These are phyloP conservation scores for Cyprinodon brontotheroides DNA, from an alignment of 2,113 vertebrate species.

Conservation along the genomic window DNA sequence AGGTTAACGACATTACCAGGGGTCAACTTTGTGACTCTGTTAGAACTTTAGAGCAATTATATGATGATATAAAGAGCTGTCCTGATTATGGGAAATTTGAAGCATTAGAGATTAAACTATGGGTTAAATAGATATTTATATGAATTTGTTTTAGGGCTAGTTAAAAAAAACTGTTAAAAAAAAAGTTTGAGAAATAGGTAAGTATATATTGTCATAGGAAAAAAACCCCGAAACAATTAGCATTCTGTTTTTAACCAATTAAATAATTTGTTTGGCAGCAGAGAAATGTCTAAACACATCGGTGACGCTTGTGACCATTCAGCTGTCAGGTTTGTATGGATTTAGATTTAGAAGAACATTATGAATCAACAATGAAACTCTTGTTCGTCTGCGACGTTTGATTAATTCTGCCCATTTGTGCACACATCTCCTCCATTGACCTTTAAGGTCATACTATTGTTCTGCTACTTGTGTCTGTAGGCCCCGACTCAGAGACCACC, in stretches of 20 bases:
- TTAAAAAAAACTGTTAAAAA: too few species aligned
- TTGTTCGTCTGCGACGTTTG: conserved; percentile 19
- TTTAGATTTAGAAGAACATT: conserved; percentile 7
- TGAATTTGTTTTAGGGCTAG: neutral
- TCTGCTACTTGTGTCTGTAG: conserved; percentile 37
- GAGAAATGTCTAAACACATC: neutral
- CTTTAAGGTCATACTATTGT: conserved; percentile 46
- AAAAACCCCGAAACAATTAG: neutral
- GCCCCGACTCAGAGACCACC: conserved; percentile 47
- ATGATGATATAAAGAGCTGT: neutral
- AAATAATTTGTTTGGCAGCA: neutral
- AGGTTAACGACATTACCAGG: conserved; percentile 32
- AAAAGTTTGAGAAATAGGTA: too few species aligned
- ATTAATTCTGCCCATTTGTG: conserved; percentile 43
- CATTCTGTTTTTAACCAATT: neutral
- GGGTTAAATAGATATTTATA: neutral
- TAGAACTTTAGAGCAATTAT: neutral
- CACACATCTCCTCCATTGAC: conserved; percentile 22
- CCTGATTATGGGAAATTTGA: too few species aligned
- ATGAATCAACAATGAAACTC: conserved; percentile 30
- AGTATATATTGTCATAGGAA: too few species aligned
- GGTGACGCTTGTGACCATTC: neutral
- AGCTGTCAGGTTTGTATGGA: neutral
- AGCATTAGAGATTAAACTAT: neutral
- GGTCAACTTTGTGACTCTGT: neutral